A percentile compares a stretch with the other conserved stretches of the same genome.
Evolutionary conservation across 2,888 invertebrate genomes (phyloP).

Genomic region (Trichogramma dendrolimi): DNA sequence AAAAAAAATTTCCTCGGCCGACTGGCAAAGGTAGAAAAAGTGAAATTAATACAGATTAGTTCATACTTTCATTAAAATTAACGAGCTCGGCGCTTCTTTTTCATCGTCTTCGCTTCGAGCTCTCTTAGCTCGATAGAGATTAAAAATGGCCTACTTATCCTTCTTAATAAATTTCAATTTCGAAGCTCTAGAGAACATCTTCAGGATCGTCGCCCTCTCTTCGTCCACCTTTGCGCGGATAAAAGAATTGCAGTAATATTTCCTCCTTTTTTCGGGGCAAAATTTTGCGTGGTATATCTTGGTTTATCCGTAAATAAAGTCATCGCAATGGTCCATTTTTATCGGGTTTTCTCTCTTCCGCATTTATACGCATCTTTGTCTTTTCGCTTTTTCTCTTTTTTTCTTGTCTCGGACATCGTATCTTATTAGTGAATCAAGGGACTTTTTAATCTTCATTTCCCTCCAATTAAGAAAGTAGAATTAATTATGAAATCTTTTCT

Average conservation of each 20-base stretch:
- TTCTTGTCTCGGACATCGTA: conserved; percentile 33
- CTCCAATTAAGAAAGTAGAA: conserved; percentile 44
- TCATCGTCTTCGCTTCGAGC: too few species aligned
- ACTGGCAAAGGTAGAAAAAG: too few species aligned
- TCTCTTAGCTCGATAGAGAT: too few species aligned
- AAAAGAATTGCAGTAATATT: neutral
- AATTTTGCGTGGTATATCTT: too few species aligned
- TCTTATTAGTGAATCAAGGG: conserved; percentile 39
- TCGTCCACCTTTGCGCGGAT: neutral
- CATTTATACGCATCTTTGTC: conserved; percentile 28
- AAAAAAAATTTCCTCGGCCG: neutral
- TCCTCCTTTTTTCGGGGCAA: too few species aligned
- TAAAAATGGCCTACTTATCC: too few species aligned
- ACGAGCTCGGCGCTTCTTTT: too few species aligned
- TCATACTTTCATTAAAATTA: too few species aligned
- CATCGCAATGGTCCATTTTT: neutral
- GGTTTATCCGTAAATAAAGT: conserved; percentile 1
- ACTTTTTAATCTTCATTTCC: conserved; percentile 49
- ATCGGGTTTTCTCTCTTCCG: conserved; percentile 5
- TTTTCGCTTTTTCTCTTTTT: conserved; percentile 21
- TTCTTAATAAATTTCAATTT: too few species aligned
- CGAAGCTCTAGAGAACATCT: too few species aligned
- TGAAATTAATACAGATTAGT: too few species aligned
- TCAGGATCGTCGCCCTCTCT: too few species aligned
- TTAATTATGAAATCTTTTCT: conserved; percentile 42